Evolutionary conservation across 2,888 invertebrate genomes (phyloP).

Genomic region (Lasioglossum malachurum): DNA sequence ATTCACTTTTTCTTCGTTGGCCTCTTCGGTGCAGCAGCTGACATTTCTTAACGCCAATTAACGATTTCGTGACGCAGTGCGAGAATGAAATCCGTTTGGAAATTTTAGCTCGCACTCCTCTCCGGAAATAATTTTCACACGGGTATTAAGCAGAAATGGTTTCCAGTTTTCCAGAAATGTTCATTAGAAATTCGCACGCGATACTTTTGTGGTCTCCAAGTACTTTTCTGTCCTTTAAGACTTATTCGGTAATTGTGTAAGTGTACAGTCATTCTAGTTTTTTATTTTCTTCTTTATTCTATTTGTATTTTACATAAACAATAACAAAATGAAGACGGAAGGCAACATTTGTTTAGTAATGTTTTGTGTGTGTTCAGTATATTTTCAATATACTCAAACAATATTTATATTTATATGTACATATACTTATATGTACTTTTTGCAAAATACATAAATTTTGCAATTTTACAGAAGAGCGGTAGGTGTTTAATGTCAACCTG

Average conservation of each 20-base stretch:
- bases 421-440: not conserved
- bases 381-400: too few species aligned
- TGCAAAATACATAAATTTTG: not conserved
- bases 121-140: not conserved
- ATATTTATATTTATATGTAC: too few species aligned
- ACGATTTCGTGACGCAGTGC: constrained; percentile 62
- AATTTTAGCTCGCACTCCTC: not conserved
- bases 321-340: not conserved
- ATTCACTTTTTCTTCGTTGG: constrained; percentile 49
- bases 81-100: constrained; percentile 17
- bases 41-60: constrained; percentile 68
- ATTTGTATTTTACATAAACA: not conserved
- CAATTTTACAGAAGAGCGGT: not conserved
- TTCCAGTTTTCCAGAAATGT: not conserved
- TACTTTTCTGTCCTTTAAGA: not conserved
- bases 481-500: not conserved
- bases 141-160: not conserved
- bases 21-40: not conserved
- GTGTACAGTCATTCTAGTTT: too few species aligned
- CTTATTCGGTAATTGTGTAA: too few species aligned
- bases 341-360: not conserved
- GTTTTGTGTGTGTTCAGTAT: too few species aligned
- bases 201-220: not conserved
- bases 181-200: not conserved
- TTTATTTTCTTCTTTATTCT: too few species aligned